phyloP scores from a whole-genome alignment of 1,140 invertebrate genomes.

The Drosophila repleta region DNA sequence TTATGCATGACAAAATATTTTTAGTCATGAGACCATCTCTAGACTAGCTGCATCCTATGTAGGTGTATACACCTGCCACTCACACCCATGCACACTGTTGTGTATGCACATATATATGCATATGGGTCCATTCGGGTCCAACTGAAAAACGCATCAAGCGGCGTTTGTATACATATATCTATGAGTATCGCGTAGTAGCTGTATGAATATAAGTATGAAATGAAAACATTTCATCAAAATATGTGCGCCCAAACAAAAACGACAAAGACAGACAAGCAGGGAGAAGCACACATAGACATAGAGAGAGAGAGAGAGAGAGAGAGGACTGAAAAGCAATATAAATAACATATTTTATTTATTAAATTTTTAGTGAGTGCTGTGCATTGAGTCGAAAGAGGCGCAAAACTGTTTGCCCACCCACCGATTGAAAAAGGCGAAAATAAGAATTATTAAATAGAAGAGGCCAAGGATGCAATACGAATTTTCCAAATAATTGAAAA shows the following conservation, averaged over 20 bases:
- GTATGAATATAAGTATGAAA: constrained; percentile 47
- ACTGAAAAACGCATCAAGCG: constrained; percentile 22
- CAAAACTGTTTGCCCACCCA: constrained; percentile 45
- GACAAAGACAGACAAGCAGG: constrained; percentile 59
- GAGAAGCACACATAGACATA: constrained; percentile 7
- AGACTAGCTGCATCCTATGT: constrained; percentile 10
- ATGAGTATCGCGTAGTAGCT: background rate
- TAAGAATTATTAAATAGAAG: constrained; percentile 44
- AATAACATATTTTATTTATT: constrained; percentile 81
- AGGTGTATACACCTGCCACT: constrained; percentile 4
- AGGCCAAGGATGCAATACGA: background rate
- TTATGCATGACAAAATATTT: constrained; percentile 50
- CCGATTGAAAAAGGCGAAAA: constrained; percentile 16
- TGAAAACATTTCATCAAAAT: constrained; percentile 78
- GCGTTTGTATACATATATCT: background rate
- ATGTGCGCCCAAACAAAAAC: constrained; percentile 62
- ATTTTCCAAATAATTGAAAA: constrained; percentile 50
- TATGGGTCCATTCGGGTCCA: constrained; percentile 9
- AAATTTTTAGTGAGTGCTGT: constrained; percentile 79
- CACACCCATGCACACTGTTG: background rate
- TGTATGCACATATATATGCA: background rate
- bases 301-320: background rate
- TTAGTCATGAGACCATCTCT: constrained; percentile 45
- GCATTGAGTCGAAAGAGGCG: constrained; percentile 72
- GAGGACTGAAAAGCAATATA: constrained; percentile 74